Base-by-base conservation (phyloP, 2,888 invertebrate species). In the Coenonympha glycerion region DNA sequence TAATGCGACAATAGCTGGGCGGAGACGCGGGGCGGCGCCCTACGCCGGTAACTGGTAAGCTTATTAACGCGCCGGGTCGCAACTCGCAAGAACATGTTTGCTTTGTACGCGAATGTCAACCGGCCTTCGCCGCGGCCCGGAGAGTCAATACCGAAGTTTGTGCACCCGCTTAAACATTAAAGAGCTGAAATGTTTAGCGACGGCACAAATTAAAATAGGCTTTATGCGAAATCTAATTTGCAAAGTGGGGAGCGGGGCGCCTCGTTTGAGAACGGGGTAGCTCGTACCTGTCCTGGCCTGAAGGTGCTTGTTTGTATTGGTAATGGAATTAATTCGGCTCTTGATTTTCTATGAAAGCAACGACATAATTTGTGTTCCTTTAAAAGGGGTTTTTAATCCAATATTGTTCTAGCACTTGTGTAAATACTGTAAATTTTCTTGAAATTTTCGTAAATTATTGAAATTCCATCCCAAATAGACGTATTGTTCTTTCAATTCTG, bases 171-270 rank as follows among this genome's bases (percentile, higher is more conserved):
- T 76, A 80, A 84, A 85, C 83, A 84, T 85, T 84, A 79, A 83
- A 81, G 73, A 81, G 77, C 73, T 76, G 69, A 78, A 76, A 74
- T 84, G 80, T 85, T 83, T 84, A 82, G 76, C 76, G 75, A 78
- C 73, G 77, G 73, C 72, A 76, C 84, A 84, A 86, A 87, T 87
- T 86, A 86, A 86, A 86, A 84, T 80, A 85, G 85, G 84, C 83
- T 85, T 83, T 83, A 82, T 83, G 72, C 76, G 73, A 84, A 85
- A 87, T 86, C 82, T 83, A 84, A 87, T 86, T 87, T 86, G 75
- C 71, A 74, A 81, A 85, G 79, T 71, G 76, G 74, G 75, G 79
- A 69, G 72, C 70, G 65, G 70, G 65, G 69, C 67, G 73, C 62
- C 67, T 69, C 76, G 76, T 73, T 77, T 73, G 77, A 73, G 67